These are phyloP conservation scores for Leucophenga varia DNA, from an alignment of 1,140 invertebrate genomes.

Conservation along the genomic window DNA sequence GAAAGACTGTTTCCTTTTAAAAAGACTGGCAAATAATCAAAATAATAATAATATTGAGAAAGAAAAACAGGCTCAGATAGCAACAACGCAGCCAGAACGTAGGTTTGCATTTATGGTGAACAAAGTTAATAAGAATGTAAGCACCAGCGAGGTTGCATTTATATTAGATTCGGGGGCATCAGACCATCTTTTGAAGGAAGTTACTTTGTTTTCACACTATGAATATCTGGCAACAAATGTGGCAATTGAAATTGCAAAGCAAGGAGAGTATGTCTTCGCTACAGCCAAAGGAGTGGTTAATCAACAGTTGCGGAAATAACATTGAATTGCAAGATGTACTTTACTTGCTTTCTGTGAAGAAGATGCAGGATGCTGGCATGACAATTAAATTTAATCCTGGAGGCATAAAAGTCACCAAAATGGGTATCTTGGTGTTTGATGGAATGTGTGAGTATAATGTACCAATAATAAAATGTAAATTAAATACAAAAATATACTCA, in stretches of 20 bases:
- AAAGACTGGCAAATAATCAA: conserved; percentile 16
- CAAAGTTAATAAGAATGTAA: too few relatives aligned
- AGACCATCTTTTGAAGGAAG: conserved; percentile 40
- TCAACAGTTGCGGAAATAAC: background rate
- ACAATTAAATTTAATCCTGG: conserved; percentile 17
- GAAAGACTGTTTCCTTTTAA: conserved; percentile 30
- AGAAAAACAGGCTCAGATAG: background rate
- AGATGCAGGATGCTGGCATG: conserved; percentile 8
- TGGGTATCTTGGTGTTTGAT: background rate
- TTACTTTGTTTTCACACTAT: conserved; percentile 29
- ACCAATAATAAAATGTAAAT: conserved; percentile 4
- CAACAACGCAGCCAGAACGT: background rate
- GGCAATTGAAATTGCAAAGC: conserved; percentile 20
- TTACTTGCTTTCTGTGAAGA: conserved; percentile 10
- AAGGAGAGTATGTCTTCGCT: conserved; percentile 18
- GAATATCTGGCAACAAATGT: conserved; percentile 1
- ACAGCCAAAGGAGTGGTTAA: conserved; percentile 4
- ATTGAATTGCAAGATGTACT: conserved; percentile 6
- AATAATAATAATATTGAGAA: background rate
- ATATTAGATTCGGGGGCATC: conserved; percentile 45
- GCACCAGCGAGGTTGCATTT: conserved; percentile 20
- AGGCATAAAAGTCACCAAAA: conserved; percentile 19
- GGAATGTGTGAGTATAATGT: conserved; percentile 8
- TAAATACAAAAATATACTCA: conserved; percentile 14
- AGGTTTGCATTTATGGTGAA: background rate